These are phyloP conservation scores for Alcedo quadribrachys DNA, from an alignment of 2,797 vertebrate species.

Conservation along the genomic window DNA sequence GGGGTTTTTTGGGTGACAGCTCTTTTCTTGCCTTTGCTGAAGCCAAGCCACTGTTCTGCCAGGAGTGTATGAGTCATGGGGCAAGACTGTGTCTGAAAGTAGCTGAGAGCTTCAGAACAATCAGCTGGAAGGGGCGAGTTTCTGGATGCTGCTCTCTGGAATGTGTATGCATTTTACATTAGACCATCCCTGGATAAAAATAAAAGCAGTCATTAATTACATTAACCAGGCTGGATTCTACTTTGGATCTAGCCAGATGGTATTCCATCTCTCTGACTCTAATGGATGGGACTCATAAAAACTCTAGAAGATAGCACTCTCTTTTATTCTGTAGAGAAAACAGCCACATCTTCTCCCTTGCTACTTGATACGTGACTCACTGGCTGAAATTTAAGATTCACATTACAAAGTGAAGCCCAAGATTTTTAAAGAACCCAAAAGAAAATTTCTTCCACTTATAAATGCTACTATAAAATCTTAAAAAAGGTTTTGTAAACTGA, in stretches of 20 bases:
- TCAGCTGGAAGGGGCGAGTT: conserved; percentile 46
- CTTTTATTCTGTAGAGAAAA: neutral
- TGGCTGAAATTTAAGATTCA: neutral
- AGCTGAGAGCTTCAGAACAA: conserved; percentile 55
- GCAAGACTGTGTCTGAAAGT: conserved; percentile 49
- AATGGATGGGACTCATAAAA: neutral
- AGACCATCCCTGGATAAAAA: conserved; percentile 62
- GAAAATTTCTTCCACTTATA: neutral
- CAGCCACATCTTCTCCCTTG: neutral
- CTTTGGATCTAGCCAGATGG: neutral
- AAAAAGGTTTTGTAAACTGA: neutral
- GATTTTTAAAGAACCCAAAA: neutral
- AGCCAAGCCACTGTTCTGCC: conserved; percentile 39
- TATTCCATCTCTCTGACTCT: neutral
- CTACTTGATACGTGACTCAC: neutral
- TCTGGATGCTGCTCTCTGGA: conserved; percentile 47
- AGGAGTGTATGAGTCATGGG: conserved; percentile 63
- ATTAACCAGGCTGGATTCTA: conserved; percentile 18
- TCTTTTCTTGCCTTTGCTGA: conserved; percentile 24
- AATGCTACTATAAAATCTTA: neutral
- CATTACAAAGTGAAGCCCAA: neutral
- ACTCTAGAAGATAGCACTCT: neutral
- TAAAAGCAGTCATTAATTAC: conserved; percentile 61
- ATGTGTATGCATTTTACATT: conserved; percentile 60
- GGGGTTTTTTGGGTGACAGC: conserved; percentile 25